phyloP scores from a whole-genome alignment of 1,140 invertebrate species.

The Brachionus paranguensis region DNA sequence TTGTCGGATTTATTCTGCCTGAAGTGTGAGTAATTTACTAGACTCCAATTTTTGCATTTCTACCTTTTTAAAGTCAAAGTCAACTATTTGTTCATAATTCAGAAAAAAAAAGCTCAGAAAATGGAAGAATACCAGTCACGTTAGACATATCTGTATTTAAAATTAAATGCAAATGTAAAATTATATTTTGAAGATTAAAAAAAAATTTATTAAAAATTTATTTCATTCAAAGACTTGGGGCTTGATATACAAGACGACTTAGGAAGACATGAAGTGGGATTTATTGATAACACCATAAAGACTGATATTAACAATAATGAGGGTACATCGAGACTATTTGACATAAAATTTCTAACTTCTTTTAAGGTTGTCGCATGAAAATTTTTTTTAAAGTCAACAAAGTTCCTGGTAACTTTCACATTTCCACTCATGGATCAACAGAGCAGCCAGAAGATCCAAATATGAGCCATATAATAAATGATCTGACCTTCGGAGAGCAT shows the following conservation, averaged over 20 bases:
- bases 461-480: constrained; percentile 61
- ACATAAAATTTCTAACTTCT: neutral
- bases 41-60: neutral
- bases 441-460: constrained; percentile 59
- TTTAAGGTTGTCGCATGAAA: constrained; percentile 60
- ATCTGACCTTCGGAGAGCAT: constrained; percentile 59
- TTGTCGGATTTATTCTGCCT: constrained; percentile 58
- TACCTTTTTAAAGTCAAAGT: constrained; percentile 55
- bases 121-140: constrained; percentile 59
- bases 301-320: constrained; percentile 50
- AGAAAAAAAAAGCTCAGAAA: constrained; percentile 45
- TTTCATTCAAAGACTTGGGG: constrained; percentile 57
- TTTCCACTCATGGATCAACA: constrained; percentile 62
- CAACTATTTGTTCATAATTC: constrained; percentile 62
- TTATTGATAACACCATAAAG: constrained; percentile 61
- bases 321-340: neutral
- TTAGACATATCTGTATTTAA: constrained; percentile 59
- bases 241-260: constrained; percentile 65
- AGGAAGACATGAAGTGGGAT: constrained; percentile 64
- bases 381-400: constrained; percentile 62
- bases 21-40: constrained; percentile 56
- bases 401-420: constrained; percentile 64
- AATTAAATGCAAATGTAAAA: constrained; percentile 59
- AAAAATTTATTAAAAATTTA: neutral
- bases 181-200: neutral